Evolutionary conservation across 1,140 invertebrate genomes (phyloP), one percentile per base, ranked within the genome.

Genomic region (Trigoniulus corallinus): DNA sequence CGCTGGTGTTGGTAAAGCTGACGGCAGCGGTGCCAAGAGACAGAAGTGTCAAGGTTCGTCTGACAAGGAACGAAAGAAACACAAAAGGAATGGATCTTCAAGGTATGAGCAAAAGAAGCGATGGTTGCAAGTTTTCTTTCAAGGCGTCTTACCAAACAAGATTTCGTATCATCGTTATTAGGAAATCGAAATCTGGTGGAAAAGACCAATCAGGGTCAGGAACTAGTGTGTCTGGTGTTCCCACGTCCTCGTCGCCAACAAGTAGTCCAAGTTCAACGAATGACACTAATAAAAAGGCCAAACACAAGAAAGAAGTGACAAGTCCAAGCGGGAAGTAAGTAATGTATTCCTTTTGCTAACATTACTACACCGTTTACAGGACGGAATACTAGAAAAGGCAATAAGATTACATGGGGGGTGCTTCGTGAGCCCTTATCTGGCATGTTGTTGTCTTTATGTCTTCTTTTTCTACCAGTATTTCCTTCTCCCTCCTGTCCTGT

Each of bases 1-100:
- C 18, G 12, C 42, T 2, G 48, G 41, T 34, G 20, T 21, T 23
- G 23, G 43, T 21, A 22, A 22, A 37, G n/a, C 43, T 25, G 22
- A 34, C 23, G 26, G 12, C 4, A 24, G 18, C 7, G 21, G 24
- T 7, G 18, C 18, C n/a, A 54, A 54, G 39, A 20, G 34, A 24
- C 47, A 43, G 18, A n/a, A 42, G 42, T 48, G 10, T 27, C 59
- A 57, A 50, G 57, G 59, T 26, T 24, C 45, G 23, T 56, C 57
- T 25, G 58, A 58, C 34, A 34, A 22, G 20, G 58, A 61, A 10
- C 60, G 57, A 39, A 62, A 58, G 50, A 54, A 56, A 34, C 56
- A 56, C 39, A 56, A 51, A 40, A 53, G 51, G 39, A 48, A 24
- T 22, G 34, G 27, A 25, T 27, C 48, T 27, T 25, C 29, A 3